A percentile compares a stretch with the other conserved stretches of the same genome.
Conservation (phyloP, 2,888 invertebrate species). For the Melolontha melolontha region DNA sequence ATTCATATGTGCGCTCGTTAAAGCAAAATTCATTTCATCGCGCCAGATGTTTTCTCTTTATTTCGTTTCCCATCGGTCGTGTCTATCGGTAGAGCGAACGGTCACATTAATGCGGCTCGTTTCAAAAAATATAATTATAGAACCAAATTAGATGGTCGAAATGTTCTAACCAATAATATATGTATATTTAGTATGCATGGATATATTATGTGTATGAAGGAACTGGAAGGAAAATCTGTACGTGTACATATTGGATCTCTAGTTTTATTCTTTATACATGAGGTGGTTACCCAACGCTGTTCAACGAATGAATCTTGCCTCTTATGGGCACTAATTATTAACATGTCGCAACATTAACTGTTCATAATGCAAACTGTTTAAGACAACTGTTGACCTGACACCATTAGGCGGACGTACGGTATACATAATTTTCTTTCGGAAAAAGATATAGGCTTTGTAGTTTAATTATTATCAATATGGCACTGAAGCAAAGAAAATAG, state of each 20-base stretch:
- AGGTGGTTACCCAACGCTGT: conserved; percentile 17
- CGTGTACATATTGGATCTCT: neutral
- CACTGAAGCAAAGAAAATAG: conserved; percentile 12
- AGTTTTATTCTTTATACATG: conserved; percentile 1
- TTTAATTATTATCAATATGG: conserved; percentile 19
- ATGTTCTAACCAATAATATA: conserved; percentile 6
- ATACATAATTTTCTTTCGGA: conserved; percentile 29
- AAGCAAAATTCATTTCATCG: conserved; percentile 5
- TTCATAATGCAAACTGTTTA: conserved; percentile 33
- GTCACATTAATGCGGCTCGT: conserved; percentile 1
- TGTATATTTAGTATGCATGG: neutral
- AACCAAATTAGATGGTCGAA: conserved; percentile 11
- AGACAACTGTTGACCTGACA: conserved; percentile 35
- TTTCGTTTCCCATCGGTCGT: neutral
- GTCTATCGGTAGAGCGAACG: conserved; percentile 6
- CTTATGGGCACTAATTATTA: conserved; percentile 35
- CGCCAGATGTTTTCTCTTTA: conserved; percentile 4
- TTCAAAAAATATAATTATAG: conserved; percentile 15
- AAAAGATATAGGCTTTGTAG: conserved; percentile 21
- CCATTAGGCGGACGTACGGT: conserved; percentile 27
- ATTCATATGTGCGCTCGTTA: conserved; percentile 13
- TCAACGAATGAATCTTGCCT: conserved; percentile 35
- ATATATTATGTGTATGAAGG: neutral
- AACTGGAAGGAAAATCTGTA: conserved; percentile 7
- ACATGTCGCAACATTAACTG: conserved; percentile 33